These are phyloP conservation scores for Sabatieria punctata DNA, from an alignment of 2,888 invertebrate species.

Conservation along the genomic window DNA sequence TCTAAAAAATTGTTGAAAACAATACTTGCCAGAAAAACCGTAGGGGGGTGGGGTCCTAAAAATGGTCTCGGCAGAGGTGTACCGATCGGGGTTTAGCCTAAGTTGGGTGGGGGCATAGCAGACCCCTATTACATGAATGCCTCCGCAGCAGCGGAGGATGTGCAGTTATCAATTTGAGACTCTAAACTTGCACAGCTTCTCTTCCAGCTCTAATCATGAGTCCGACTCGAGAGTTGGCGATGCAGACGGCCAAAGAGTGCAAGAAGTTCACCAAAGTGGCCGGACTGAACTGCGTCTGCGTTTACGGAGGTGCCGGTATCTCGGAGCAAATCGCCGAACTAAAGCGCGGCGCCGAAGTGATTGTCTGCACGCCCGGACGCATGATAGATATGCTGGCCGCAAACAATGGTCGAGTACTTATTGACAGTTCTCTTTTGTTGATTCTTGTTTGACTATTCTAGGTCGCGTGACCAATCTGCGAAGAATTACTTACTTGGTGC, in stretches of 20 bases:
- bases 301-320: conserved; percentile 94
- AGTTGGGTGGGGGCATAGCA: too few relatives aligned
- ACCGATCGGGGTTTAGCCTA: too few relatives aligned
- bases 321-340: conserved; percentile 88
- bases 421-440: too few relatives aligned
- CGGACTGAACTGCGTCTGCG: conserved; percentile 72
- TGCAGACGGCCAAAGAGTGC: conserved; percentile 94
- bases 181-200: too few relatives aligned
- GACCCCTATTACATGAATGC: too few relatives aligned
- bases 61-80: too few relatives aligned
- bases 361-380: conserved; percentile 94
- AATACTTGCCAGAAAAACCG: too few relatives aligned
- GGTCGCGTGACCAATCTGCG: conserved; percentile 81
- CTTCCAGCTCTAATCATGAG: conserved; percentile 73
- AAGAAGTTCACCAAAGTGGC: conserved; percentile 73
- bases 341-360: conserved; percentile 88
- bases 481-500: conserved; percentile 87
- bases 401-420: conserved; percentile 80
- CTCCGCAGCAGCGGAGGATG: too few relatives aligned
- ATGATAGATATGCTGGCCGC: conserved; percentile 99
- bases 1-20: too few relatives aligned
- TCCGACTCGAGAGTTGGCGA: conserved; percentile 88
- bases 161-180: too few relatives aligned
- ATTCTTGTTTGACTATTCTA: conserved; percentile 17
- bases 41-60: too few relatives aligned